Percentiles rank a stretch among this genome's conserved stretches.
These are phyloP conservation scores for Microcebus lehilahytsara DNA, from an alignment of 2,113 vertebrate genomes.

Conservation along the genomic window DNA sequence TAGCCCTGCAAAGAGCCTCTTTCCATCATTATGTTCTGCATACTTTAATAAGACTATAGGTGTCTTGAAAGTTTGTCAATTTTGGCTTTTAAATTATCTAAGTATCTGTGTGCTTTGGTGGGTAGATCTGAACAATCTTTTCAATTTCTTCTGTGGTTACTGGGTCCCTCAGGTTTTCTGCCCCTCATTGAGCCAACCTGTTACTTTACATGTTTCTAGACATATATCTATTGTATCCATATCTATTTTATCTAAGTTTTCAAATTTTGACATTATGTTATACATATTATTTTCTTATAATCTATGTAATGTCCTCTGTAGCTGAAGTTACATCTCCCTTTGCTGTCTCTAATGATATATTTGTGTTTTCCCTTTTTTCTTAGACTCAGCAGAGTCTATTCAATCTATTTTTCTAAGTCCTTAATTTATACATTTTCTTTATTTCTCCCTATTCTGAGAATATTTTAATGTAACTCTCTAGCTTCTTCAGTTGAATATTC, in stretches of 20 bases:
- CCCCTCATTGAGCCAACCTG: neutral
- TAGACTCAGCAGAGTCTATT: neutral
- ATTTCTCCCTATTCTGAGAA: neutral
- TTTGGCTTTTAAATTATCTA: neutral
- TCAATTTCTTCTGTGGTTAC: neutral
- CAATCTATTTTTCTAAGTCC: neutral
- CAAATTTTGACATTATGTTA: neutral
- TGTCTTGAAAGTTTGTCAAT: neutral
- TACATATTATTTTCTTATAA: neutral
- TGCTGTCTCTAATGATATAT: neutral
- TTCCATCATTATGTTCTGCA: neutral
- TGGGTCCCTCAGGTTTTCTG: neutral
- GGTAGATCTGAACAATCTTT: neutral
- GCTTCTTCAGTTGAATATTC: neutral
- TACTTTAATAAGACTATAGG: neutral
- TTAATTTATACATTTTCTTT: neutral
- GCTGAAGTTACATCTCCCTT: neutral
- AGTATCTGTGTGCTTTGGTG: neutral
- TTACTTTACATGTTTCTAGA: conserved; percentile 17
- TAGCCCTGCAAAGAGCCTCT: neutral
- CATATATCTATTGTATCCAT: neutral
- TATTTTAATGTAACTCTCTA: neutral
- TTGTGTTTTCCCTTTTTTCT: neutral
- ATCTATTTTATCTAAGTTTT: neutral
- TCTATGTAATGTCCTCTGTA: neutral